These are phyloP conservation scores for Conger conger DNA, from an alignment of 2,113 vertebrate genomes.

Conservation along the genomic window DNA sequence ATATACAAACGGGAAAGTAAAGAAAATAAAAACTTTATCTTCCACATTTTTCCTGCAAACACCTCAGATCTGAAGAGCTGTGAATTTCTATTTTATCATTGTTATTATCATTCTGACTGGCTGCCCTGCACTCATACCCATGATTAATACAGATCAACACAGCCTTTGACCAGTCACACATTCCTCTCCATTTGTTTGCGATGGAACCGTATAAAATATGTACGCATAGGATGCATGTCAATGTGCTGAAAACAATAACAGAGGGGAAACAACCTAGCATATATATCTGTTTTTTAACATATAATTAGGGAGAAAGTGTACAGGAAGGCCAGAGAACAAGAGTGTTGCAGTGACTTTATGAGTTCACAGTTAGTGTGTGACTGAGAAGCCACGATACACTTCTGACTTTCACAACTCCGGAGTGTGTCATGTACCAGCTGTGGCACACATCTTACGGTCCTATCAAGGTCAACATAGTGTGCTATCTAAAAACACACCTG, in stretches of 20 bases:
- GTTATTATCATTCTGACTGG: background rate
- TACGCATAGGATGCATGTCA: background rate
- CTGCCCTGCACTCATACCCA: background rate
- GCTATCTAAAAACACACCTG: background rate
- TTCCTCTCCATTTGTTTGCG: background rate
- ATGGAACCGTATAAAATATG: background rate
- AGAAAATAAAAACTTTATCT: too few relatives aligned
- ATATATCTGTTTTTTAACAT: background rate
- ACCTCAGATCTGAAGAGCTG: too few relatives aligned
- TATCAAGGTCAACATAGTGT: background rate
- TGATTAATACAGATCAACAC: background rate
- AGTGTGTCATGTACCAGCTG: background rate
- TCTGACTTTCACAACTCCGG: background rate
- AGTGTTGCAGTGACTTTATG: background rate
- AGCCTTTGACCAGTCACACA: background rate
- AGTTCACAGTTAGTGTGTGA: background rate
- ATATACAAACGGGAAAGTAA: too few relatives aligned
- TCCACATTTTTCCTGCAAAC: too few relatives aligned
- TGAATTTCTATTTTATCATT: too few relatives aligned
- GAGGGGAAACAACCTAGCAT: background rate
- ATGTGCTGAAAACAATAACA: background rate
- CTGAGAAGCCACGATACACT: background rate
- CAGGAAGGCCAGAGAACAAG: background rate
- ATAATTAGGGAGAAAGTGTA: background rate
- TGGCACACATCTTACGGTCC: background rate